Evolutionary conservation across 2,113 vertebrate genomes (phyloP), one percentile per base, ranked within the genome.

Genomic region (Eulemur rufifrons): DNA sequence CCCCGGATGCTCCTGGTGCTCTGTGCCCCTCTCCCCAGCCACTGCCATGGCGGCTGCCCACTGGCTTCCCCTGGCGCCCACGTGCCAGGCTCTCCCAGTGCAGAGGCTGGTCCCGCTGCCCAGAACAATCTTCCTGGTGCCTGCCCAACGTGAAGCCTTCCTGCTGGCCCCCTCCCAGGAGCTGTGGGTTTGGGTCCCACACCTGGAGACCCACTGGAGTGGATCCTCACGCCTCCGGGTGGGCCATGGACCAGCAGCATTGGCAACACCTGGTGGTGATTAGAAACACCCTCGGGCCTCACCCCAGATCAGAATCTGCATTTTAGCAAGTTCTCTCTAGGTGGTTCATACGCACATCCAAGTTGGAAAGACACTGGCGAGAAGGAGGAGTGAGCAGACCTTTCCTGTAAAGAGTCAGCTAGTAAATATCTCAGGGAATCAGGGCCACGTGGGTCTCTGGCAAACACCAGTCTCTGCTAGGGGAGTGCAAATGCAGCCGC

Each of bases 371-470:
- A 88, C 21, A 11, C 25, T 27, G 39, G 45, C 6, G 3, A 12
- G 59, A n/a, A 27, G 76, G 14, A 20, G 34, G 39, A 45, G 39
- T 12, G 4, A 50, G 63, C 32, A 14, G 2, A 17, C 9, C 5
- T 45, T 71, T 23, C 39, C 42, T n/a, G 42, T 42, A 1, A 21
- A 61, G 50, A 50, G 56, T 23, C 39, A 14, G 2, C 47, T 59
- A 29, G 82, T 34, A 2, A 66, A 27, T 14, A 6, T 34, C 47
- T 3, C 5, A n/a, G 29, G 61, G 0, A 1, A 81, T 32, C 27
- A 4, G 23, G 34, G 47, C 69, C 5, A 0, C 2, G 0, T 2
- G 4, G 54, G n/a, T 15, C 17, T 86, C 29, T 64, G 3, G 3
- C 14, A 8, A 0, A 37, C 34, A 9, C 23, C 34, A 17, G 20